phyloP scores from a whole-genome alignment of 2,113 vertebrate genomes.

The Trogon surrucura region DNA sequence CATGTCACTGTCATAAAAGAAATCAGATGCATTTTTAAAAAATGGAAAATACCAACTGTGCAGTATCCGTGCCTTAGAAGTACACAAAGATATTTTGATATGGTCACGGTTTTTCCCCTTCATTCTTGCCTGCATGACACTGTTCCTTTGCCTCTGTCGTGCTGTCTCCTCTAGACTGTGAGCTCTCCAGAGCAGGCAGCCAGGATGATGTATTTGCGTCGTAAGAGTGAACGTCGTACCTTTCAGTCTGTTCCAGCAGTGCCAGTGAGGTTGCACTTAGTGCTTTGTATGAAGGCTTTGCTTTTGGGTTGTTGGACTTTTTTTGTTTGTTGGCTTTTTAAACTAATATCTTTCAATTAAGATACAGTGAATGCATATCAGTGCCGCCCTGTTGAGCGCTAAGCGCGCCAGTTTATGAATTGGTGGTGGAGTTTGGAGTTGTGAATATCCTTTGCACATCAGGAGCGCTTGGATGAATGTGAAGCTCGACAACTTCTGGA shows the following conservation, averaged over 20 bases:
- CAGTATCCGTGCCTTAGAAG: background rate
- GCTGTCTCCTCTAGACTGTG: background rate
- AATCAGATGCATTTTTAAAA: background rate
- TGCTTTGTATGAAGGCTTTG: background rate
- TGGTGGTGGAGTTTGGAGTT: background rate
- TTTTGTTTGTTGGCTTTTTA: background rate
- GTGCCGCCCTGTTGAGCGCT: background rate
- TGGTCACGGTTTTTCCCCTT: background rate
- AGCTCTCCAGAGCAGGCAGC: slow-evolving; percentile 56
- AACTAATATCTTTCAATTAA: background rate
- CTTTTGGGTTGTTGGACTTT: background rate
- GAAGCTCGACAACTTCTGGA: background rate
- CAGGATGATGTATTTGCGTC: fast-evolving
- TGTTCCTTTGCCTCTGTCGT: background rate
- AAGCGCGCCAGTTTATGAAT: background rate
- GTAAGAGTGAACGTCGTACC: background rate
- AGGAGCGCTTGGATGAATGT: background rate
- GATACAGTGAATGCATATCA: background rate
- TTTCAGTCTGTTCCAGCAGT: background rate
- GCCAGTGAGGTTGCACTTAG: background rate
- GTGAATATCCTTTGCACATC: background rate
- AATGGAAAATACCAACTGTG: background rate
- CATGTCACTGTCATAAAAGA: background rate
- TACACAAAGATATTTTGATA: background rate
- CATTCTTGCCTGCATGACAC: background rate